Evolutionary conservation across 2,113 vertebrate genomes (phyloP), one percentile per base, ranked within the genome.

Genomic region (Nycticorax nycticorax): DNA sequence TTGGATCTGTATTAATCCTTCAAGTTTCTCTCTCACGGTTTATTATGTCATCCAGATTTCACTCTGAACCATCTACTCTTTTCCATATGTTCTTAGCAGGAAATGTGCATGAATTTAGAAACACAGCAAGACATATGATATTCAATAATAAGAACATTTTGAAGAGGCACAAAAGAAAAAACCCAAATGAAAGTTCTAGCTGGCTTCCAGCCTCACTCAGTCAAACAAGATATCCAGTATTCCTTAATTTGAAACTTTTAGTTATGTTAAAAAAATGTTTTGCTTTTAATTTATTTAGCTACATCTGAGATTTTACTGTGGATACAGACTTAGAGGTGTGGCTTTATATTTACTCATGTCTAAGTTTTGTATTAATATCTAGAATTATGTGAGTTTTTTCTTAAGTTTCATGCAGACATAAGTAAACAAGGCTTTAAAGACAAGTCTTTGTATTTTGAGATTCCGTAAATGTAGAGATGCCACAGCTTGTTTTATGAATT

Each of bases 11-110:
- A 93, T 96, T 97, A 97, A 93, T 96, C 94, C 94, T 94, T 93
- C 77, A 64, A 89, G 88, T 93, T 97, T 90, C 90, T 97, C 96
- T 97, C 96, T 95, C 95, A 82, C 11, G 66, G 93, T 96, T 98
- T 98, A 97, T 94, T 95, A 97, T 90, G 96, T 93, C 94, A 96
- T 97, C 90, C 89, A 96, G 94, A 95, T 93, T 96, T 97, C 91
- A 83, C 59, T 96, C 92, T 92, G 94, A 96, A 93, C 87, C 94
- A 96, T 97, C 95, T 96, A 97, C 83, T 95, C 89, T 98, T 97
- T 97, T 96, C 97, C 97, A 98, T 97, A 97, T 97, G 97, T 97
- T 97, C 92, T 74, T 94, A 97, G 94, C 88, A 97, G 95, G 96
- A 97, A 97, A 97, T 45, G 37, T 96, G 93, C 94, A 94, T 96